Evolutionary conservation across 2,113 vertebrate species (phyloP), one percentile per base, ranked within the genome.

Genomic region (Cervus canadensis): DNA sequence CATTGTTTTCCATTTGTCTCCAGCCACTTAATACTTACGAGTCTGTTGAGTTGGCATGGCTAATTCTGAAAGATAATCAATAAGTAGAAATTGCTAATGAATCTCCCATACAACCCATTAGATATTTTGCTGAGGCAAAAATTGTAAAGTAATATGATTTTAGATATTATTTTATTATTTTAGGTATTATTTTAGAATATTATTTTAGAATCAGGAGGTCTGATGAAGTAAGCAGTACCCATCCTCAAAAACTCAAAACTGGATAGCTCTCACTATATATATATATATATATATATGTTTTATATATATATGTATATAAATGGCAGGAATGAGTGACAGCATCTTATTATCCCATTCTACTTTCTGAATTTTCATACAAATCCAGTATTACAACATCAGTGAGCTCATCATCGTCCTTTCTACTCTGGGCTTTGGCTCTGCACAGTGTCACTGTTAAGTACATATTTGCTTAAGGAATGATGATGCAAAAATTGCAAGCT

Each of bases 31-130:
- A 23, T 92, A 93, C 3, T 93, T 43, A 43, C 28, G 33, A 64
- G 2, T 64, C 59, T 50, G 45, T 71, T 89, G 43, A 45, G 95
- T 52, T 57, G 78, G 40, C 3, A 10, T 60, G 48, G 54, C 28
- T 82, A 54, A 64, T 94, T 98, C 95, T 54, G 23, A 97, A 94
- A 95, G 56, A 30, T 96, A 96, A 93, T 97, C 95, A 96, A 62
- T 13, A 87, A 89, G 33, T 54, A n/a, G 79, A 96, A 96, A 95
- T 52, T 95, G 93, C n/a, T 93, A 97, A 93, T 84, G 92, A 97
- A 97, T 33, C n/a, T 76, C 84, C 52, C 64, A 54, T 59, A 36
- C 3, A 95, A 36, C 8, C 62, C 64, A 82, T 71, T 89, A 71
- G 48, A 19, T 93, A 57, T 71, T 95, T 96, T 79, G 86, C 1